A percentile compares a stretch with the other conserved stretches of the same genome.
These are phyloP conservation scores for Stenolophus ochropezus DNA, from an alignment of 2,888 invertebrate genomes.

Conservation along the genomic window DNA sequence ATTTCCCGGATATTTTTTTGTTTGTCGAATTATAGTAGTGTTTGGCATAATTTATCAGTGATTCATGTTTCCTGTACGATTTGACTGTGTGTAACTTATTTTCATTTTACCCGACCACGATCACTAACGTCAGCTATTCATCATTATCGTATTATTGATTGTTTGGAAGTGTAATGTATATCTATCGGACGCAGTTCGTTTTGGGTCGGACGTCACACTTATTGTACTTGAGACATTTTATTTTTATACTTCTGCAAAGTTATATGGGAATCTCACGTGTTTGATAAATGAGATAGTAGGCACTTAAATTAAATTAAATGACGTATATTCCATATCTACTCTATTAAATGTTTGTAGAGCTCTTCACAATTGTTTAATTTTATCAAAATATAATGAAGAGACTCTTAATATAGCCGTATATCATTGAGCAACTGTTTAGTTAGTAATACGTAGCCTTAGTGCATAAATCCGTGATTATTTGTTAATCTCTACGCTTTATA, in stretches of 20 bases:
- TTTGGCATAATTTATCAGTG: slow-evolving; percentile 16
- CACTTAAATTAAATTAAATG: slow-evolving; percentile 47
- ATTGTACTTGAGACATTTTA: background rate
- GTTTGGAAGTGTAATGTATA: slow-evolving; percentile 1
- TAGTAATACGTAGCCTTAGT: slow-evolving; percentile 8
- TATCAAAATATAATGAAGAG: slow-evolving; percentile 51
- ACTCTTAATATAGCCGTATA: slow-evolving; percentile 34
- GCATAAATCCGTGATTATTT: slow-evolving; percentile 21
- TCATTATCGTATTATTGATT: slow-evolving; percentile 19
- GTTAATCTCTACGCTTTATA: slow-evolving; percentile 14
- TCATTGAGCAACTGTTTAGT: slow-evolving; percentile 19
- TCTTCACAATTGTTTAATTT: slow-evolving; percentile 52
- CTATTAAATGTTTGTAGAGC: slow-evolving; percentile 46
- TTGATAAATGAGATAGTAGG: slow-evolving; percentile 32
- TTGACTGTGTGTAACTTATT: background rate
- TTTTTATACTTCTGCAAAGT: slow-evolving; percentile 18
- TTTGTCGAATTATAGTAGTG: background rate
- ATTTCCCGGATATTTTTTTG: background rate
- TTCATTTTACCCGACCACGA: background rate
- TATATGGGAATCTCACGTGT: slow-evolving; percentile 25
- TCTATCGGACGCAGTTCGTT: background rate
- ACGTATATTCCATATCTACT: slow-evolving; percentile 28
- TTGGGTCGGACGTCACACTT: background rate
- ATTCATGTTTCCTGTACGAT: slow-evolving; percentile 21
- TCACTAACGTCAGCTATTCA: slow-evolving; percentile 11